Percentiles rank a stretch among this genome's conserved stretches.
Evolutionary conservation across 2,113 vertebrate genomes (phyloP).

Genomic region (Corythaeola cristata): DNA sequence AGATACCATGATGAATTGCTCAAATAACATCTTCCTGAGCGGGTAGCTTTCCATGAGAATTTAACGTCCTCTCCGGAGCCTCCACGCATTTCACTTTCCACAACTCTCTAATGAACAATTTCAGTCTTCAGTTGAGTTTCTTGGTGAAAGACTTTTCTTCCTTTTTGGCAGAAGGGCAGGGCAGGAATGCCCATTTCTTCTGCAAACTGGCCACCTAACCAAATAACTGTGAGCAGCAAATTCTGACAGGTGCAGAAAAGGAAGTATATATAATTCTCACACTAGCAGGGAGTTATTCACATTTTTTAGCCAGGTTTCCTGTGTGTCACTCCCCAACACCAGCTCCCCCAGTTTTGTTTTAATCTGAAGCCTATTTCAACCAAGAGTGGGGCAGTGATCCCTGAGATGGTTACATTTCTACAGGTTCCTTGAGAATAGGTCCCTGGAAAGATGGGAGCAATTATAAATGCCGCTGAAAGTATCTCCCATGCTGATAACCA

Average conservation of each 20-base stretch:
- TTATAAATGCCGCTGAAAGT: background rate
- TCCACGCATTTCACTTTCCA: background rate
- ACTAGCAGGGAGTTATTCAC: background rate
- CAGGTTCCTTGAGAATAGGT: background rate
- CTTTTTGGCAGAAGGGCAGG: background rate
- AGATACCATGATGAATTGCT: background rate
- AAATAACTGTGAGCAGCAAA: background rate
- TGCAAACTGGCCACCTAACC: background rate
- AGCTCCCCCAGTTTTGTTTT: background rate
- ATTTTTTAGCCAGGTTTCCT: background rate
- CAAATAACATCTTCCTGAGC: constrained; percentile 6
- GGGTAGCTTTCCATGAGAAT: background rate
- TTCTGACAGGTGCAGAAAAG: background rate
- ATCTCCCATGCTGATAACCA: background rate
- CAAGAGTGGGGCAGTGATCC: background rate
- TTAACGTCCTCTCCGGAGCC: background rate
- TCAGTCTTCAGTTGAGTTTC: background rate
- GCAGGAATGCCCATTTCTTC: background rate
- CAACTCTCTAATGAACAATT: background rate
- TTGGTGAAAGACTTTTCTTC: background rate
- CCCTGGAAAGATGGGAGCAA: background rate
- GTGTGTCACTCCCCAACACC: background rate
- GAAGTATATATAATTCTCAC: background rate
- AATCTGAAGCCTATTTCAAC: background rate
- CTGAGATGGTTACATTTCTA: background rate